A percentile compares a stretch with the other conserved stretches of the same genome.
Evolutionary conservation across 1,140 invertebrate genomes (phyloP).

Genomic region (Brachionus sp.): DNA sequence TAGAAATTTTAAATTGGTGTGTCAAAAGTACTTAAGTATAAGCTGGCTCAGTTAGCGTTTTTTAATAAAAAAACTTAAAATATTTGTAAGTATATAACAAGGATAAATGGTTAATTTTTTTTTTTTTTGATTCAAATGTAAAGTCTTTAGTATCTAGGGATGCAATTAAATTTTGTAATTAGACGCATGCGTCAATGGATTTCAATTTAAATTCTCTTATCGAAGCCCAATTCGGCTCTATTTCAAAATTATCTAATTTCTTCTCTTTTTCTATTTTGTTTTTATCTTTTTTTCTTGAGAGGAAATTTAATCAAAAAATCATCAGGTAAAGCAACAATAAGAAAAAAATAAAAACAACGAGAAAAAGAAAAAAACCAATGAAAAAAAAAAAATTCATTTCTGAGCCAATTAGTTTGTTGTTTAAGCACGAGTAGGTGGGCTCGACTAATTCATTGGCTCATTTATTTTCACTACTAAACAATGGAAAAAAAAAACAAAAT

Average conservation of each 20-base stretch:
- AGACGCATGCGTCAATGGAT: neutral
- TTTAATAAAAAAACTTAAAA: too few relatives aligned
- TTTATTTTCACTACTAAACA: neutral
- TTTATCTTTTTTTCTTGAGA: neutral
- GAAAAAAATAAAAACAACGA: too few relatives aligned
- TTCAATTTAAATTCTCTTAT: neutral
- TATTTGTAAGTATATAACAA: too few relatives aligned
- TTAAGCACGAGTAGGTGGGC: neutral
- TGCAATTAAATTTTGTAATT: neutral
- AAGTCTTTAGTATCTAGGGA: neutral
- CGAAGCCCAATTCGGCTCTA: neutral
- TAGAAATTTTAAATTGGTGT: too few relatives aligned
- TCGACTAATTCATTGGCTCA: neutral
- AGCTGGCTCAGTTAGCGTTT: too few relatives aligned
- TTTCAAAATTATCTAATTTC: slow-evolving; percentile 30
- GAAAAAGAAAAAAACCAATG: neutral
- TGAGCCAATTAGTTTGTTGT: neutral
- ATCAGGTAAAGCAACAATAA: neutral
- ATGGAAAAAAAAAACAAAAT: slow-evolving; percentile 1
- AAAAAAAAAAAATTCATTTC: neutral
- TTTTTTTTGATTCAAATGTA: neutral
- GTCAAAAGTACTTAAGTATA: neutral
- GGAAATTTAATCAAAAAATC: neutral
- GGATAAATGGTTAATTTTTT: neutral
- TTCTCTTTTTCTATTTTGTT: neutral